Evolutionary conservation across 2,888 invertebrate species (phyloP).

Genomic region (Diaperis boleti): DNA sequence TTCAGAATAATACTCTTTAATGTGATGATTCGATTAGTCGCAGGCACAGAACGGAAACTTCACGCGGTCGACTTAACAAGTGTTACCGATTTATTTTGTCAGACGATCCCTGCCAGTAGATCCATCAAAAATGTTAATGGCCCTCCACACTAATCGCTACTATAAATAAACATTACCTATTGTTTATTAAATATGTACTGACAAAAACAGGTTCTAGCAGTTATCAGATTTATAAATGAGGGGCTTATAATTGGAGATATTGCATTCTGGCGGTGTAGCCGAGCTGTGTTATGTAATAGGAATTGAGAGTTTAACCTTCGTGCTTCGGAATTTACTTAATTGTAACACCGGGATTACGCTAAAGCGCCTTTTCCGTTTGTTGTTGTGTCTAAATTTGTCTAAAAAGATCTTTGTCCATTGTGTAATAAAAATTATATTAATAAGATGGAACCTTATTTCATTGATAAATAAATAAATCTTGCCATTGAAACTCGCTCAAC

Average conservation of each 20-base stretch:
- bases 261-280: not conserved
- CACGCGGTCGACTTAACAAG: not conserved
- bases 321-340: too few relatives aligned
- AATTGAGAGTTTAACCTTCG: slow-evolving; percentile 19
- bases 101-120: not conserved
- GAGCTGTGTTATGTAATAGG: slow-evolving; percentile 7
- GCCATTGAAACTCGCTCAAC: too few relatives aligned
- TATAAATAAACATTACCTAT: slow-evolving; percentile 19
- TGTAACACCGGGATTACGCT: too few relatives aligned
- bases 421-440: too few relatives aligned
- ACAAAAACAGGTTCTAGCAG: not conserved
- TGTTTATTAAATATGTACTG: slow-evolving; percentile 15
- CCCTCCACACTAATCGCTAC: slow-evolving; percentile 5
- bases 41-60: slow-evolving; percentile 6
- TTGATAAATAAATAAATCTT: too few relatives aligned
- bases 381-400: too few relatives aligned
- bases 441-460: too few relatives aligned
- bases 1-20: slow-evolving; percentile 28
- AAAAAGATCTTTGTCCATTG: too few relatives aligned
- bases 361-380: too few relatives aligned
- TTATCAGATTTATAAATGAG: not conserved
- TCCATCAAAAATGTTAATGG: slow-evolving; percentile 5
- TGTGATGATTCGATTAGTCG: slow-evolving; percentile 28
- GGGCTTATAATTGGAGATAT: slow-evolving; percentile 1
- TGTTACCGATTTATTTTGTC: slow-evolving; percentile 4